Evolutionary conservation across 2,888 invertebrate species (phyloP).

Genomic region (Dascillus cervinus): DNA sequence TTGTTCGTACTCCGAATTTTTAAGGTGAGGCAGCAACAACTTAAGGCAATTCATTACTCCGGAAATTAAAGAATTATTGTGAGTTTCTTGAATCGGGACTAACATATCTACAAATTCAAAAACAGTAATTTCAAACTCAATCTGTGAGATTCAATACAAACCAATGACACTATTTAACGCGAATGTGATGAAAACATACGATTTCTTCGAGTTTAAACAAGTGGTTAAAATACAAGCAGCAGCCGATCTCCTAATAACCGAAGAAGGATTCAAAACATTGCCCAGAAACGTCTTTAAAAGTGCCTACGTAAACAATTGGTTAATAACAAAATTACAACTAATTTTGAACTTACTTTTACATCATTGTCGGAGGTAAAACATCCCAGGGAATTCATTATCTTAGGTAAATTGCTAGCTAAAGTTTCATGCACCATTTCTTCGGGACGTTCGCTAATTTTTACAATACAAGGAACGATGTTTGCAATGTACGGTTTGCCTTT

Average conservation of each 20-base stretch:
- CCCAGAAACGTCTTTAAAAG: conserved; percentile 59
- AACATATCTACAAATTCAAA: conserved; percentile 31
- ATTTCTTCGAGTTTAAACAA: conserved; percentile 71
- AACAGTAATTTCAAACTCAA: conserved; percentile 3
- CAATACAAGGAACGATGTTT: conserved; percentile 65
- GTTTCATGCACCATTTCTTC: conserved; percentile 69
- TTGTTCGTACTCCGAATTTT: conserved; percentile 22
- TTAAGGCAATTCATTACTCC: conserved; percentile 61
- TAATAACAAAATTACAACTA: not conserved
- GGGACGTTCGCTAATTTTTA: conserved; percentile 60
- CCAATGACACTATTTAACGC: conserved; percentile 58
- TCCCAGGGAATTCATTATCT: conserved; percentile 60
- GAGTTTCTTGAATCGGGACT: conserved; percentile 34
- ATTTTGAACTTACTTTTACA: conserved; percentile 46
- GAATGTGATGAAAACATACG: conserved; percentile 56
- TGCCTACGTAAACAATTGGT: conserved; percentile 42
- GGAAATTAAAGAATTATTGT: conserved; percentile 47
- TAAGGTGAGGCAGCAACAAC: conserved; percentile 52
- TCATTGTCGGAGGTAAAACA: conserved; percentile 64
- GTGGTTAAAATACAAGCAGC: conserved; percentile 73
- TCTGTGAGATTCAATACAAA: conserved; percentile 23
- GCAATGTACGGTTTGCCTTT: conserved; percentile 72
- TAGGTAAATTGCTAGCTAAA: conserved; percentile 52
- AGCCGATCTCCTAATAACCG: conserved; percentile 74
- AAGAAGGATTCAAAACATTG: conserved; percentile 56